phyloP scores from a whole-genome alignment of 2,113 vertebrate species.

The Rhinoptilus africanus region DNA sequence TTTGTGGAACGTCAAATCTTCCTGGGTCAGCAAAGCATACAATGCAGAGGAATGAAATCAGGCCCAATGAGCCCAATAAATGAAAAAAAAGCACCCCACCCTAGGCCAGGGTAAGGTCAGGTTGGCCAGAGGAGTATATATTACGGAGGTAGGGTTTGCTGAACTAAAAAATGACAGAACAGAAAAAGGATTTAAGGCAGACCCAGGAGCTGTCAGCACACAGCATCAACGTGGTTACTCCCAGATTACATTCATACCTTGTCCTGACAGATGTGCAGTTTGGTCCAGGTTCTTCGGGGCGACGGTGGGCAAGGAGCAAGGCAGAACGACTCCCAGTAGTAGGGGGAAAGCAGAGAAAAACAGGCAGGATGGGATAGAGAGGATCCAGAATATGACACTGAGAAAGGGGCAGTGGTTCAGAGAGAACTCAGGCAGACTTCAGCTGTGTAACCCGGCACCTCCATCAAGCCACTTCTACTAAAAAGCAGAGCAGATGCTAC shows the following conservation, averaged over 20 bases:
- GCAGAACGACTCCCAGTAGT: neutral
- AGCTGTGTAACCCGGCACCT: neutral
- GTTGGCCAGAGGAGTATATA: neutral
- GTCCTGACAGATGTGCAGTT: neutral
- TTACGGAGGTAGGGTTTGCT: neutral
- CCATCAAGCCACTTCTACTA: neutral
- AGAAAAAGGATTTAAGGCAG: neutral
- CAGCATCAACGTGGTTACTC: neutral
- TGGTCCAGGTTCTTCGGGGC: neutral
- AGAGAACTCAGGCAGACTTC: neutral
- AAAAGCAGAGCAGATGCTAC: neutral
- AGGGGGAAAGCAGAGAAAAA: neutral
- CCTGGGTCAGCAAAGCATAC: conserved; percentile 39
- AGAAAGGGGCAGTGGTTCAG: neutral
- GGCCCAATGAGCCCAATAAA: conserved; percentile 43
- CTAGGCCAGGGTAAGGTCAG: conserved; percentile 28
- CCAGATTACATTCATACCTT: neutral
- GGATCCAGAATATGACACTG: neutral
- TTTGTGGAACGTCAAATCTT: conserved; percentile 32
- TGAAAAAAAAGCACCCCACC: neutral
- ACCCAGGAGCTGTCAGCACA: neutral
- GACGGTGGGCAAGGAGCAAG: neutral
- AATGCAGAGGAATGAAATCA: conserved; percentile 21
- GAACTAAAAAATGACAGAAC: neutral
- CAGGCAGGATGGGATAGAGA: neutral